Evolutionary conservation across 2,113 vertebrate genomes (phyloP).

Genomic region (Centropus bengalensis): DNA sequence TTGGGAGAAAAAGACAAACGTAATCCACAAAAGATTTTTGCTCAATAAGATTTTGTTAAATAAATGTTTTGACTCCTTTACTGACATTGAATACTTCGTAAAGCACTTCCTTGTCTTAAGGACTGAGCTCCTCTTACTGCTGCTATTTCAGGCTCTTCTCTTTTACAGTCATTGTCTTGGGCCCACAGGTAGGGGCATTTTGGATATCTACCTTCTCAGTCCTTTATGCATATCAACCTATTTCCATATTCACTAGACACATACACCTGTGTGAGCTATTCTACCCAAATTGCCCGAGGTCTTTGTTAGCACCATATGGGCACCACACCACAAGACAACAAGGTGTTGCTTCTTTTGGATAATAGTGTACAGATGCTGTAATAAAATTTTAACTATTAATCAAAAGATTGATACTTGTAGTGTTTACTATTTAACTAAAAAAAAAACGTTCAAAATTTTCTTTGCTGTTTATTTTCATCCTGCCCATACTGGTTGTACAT

Average conservation of each 20-base stretch:
- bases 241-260: not conserved
- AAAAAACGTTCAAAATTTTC: not conserved
- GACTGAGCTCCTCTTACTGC: not conserved
- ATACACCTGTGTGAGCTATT: accelerated
- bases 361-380: accelerated
- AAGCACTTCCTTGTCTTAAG: not conserved
- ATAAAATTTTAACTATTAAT: not conserved
- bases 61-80: not conserved
- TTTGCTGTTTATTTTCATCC: not conserved
- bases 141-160: not conserved
- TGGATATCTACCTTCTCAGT: not conserved
- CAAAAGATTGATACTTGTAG: not conserved
- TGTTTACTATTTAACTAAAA: not conserved
- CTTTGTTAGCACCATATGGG: not conserved
- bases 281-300: not conserved
- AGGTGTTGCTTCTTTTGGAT: not conserved
- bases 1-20: not conserved
- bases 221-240: not conserved
- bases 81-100: not conserved
- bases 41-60: not conserved
- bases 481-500: not conserved
- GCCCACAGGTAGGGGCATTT: not conserved
- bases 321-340: not conserved
- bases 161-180: not conserved
- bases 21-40: not conserved